Conservation (phyloP, 2,113 vertebrate genomes). For the Synodontis membranacea region DNA sequence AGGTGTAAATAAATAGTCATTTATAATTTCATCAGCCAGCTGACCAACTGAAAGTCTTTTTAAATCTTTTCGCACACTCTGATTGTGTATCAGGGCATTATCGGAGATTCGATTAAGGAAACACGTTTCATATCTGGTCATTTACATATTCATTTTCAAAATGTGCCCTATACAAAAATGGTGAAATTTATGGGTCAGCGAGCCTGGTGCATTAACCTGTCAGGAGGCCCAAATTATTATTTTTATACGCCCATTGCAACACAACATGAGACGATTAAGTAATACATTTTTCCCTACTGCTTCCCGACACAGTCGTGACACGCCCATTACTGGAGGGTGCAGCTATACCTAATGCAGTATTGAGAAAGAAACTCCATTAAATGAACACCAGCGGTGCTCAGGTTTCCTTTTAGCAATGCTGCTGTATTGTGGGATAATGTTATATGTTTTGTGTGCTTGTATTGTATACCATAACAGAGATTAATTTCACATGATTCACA, state of each 20-base stretch:
- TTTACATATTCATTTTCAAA: neutral
- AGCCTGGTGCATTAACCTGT: neutral
- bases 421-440: neutral
- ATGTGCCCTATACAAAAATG: neutral
- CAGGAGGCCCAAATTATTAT: neutral
- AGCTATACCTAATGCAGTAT: slow-evolving; percentile 14
- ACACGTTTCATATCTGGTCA: neutral
- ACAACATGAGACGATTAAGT: slow-evolving; percentile 9
- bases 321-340: slow-evolving; percentile 4
- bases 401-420: neutral
- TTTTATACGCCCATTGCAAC: neutral
- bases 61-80: neutral
- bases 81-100: neutral
- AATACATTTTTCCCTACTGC: neutral
- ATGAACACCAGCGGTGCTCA: neutral
- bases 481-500: neutral
- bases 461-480: neutral
- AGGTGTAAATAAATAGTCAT: slow-evolving; percentile 19
- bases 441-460: neutral
- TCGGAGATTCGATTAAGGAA: neutral
- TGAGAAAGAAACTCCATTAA: slow-evolving; percentile 14
- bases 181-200: neutral
- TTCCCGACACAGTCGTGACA: slow-evolving; percentile 12
- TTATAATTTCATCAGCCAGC: slow-evolving; percentile 10
- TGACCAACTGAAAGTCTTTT: slow-evolving; percentile 6